Conservation (phyloP, 2,797 vertebrate genomes). For the Bovichtus diacanthus region DNA sequence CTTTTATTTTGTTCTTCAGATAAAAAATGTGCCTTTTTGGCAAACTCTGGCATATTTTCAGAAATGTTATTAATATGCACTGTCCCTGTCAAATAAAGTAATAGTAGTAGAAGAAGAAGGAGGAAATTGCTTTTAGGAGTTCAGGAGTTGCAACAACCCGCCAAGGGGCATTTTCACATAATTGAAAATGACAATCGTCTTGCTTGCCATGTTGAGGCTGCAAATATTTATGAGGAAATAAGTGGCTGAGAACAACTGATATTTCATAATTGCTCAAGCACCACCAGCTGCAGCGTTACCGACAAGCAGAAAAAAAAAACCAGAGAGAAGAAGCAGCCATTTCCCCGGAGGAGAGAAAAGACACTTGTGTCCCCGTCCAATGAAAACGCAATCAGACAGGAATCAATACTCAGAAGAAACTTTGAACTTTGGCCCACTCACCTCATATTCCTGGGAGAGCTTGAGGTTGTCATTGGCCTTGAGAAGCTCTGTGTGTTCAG, state of each 20-base stretch:
- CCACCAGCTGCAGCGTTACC: background rate
- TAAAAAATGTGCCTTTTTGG: too few species aligned
- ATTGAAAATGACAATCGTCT: slow-evolving; percentile 43
- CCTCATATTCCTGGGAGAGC: slow-evolving; percentile 99
- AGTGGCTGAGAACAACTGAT: slow-evolving; percentile 4
- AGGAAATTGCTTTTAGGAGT: slow-evolving; percentile 38
- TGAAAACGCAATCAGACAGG: slow-evolving; percentile 57
- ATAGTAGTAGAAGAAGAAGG: too few species aligned
- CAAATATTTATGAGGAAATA: slow-evolving; percentile 30
- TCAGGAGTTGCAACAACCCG: background rate
- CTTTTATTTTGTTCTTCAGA: background rate
- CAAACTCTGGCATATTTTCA: too few species aligned
- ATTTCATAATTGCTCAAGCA: slow-evolving; percentile 26
- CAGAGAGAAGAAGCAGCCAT: background rate
- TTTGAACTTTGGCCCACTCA: slow-evolving; percentile 73
- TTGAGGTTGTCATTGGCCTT: slow-evolving; percentile 99
- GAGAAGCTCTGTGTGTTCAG: slow-evolving; percentile 96
- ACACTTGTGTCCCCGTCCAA: background rate
- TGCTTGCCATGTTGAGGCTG: slow-evolving; percentile 14
- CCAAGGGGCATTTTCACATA: slow-evolving; percentile 31
- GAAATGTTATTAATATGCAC: too few species aligned
- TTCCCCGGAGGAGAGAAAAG: background rate
- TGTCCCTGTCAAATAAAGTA: too few species aligned
- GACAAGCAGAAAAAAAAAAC: background rate
- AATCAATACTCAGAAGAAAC: slow-evolving; percentile 46